Evolutionary conservation across 2,113 vertebrate species (phyloP).

Genomic region (Phyllopteryx taeniolatus): DNA sequence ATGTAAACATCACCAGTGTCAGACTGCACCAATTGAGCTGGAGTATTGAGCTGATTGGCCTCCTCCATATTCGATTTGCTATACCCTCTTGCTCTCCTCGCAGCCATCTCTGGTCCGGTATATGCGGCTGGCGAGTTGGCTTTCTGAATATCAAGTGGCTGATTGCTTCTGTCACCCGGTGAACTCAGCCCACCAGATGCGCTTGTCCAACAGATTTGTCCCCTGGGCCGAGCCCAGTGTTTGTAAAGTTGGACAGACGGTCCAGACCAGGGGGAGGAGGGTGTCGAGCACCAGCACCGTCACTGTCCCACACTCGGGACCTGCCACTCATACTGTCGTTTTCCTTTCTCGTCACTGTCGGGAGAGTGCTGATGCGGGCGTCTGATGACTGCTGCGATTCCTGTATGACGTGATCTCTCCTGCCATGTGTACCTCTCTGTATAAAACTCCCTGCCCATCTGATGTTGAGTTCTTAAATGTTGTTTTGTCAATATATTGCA

Average conservation of each 20-base stretch:
- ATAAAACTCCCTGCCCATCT: slow-evolving; percentile 25
- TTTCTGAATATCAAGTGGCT: slow-evolving; percentile 63
- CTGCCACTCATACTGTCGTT: slow-evolving; percentile 71
- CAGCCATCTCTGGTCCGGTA: slow-evolving; percentile 15
- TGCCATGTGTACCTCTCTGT: slow-evolving; percentile 39
- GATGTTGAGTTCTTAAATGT: slow-evolving; percentile 15
- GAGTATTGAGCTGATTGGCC: slow-evolving; percentile 40
- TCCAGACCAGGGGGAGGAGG: slow-evolving; percentile 33
- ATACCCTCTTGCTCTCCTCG: slow-evolving; percentile 27
- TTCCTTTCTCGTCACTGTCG: slow-evolving; percentile 68
- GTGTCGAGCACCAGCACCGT: slow-evolving; percentile 13
- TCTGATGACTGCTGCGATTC: slow-evolving; percentile 36
- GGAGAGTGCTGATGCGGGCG: slow-evolving; percentile 51
- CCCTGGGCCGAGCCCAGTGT: slow-evolving; percentile 35
- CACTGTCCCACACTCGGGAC: slow-evolving; percentile 44
- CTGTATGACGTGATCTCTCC: slow-evolving; percentile 42
- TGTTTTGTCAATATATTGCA: slow-evolving; percentile 37
- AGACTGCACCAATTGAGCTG: slow-evolving; percentile 42
- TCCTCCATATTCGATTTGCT: slow-evolving; percentile 64
- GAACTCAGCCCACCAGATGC: slow-evolving; percentile 57
- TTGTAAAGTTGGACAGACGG: slow-evolving; percentile 53
- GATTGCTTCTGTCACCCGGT: slow-evolving; percentile 53
- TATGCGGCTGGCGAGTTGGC: slow-evolving; percentile 33
- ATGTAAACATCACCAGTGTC: slow-evolving; percentile 28
- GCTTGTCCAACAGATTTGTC: slow-evolving; percentile 52